Percentiles rank a stretch among this genome's conserved stretches.
Conservation (phyloP, 1,140 invertebrate species). For the Tetranychus urticae region DNA sequence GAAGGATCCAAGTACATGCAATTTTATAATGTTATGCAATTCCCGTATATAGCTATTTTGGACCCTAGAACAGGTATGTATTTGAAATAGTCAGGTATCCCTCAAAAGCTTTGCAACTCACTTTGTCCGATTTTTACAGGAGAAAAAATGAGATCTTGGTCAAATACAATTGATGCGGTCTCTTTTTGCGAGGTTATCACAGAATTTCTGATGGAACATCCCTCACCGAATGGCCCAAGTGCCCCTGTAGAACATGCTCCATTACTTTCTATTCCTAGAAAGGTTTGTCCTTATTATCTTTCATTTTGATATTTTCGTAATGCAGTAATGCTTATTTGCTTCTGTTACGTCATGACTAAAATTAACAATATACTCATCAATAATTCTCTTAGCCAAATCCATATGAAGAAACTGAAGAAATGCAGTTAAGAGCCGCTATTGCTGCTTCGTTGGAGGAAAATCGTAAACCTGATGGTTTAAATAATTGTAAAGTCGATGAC, state of each 20-base stretch:
- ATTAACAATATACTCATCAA: neutral
- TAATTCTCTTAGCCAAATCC: conserved; percentile 14
- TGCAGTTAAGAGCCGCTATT: conserved; percentile 25
- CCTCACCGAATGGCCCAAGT: conserved; percentile 15
- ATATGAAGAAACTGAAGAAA: conserved; percentile 24
- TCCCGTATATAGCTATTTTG: conserved; percentile 44
- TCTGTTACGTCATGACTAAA: neutral
- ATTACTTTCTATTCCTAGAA: neutral
- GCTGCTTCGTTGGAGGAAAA: conserved; percentile 20
- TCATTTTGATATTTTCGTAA: neutral
- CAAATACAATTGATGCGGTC: conserved; percentile 25
- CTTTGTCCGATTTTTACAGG: conserved; percentile 12
- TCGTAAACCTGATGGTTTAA: neutral
- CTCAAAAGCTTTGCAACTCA: neutral
- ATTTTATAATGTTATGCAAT: conserved; percentile 40
- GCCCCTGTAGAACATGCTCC: neutral
- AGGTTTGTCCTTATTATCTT: neutral
- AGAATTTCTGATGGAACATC: conserved; percentile 18
- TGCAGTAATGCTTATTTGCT: neutral
- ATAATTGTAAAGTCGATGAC: conserved; percentile 6
- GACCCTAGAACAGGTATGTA: conserved; percentile 43
- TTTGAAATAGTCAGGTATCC: conserved; percentile 3
- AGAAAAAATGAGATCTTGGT: conserved; percentile 31
- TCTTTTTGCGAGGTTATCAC: conserved; percentile 25
- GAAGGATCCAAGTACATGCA: conserved; percentile 41